Percentiles rank a stretch among this genome's conserved stretches.
phyloP scores from a whole-genome alignment of 2,888 invertebrate species.

The Pycnomerus fuliginosus region DNA sequence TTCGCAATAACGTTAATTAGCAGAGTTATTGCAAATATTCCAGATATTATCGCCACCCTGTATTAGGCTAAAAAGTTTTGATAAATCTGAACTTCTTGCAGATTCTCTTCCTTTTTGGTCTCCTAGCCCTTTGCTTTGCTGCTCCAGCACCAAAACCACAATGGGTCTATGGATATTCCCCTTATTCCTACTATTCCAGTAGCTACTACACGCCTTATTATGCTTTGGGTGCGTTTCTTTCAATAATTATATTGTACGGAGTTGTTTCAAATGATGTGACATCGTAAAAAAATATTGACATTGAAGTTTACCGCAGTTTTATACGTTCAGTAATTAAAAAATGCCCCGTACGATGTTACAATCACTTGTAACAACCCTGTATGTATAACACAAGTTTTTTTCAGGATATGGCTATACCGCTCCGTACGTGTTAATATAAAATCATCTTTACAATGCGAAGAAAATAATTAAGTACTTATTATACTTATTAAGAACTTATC shows the following conservation, averaged over 20 bases:
- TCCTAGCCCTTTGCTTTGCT: conserved; percentile 1
- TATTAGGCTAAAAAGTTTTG: too few relatives aligned
- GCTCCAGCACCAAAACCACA: conserved; percentile 11
- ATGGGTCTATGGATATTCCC: conserved; percentile 11
- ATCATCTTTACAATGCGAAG: too few relatives aligned
- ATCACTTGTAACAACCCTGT: too few relatives aligned
- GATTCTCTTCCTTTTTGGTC: conserved; percentile 2
- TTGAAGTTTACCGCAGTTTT: too few relatives aligned
- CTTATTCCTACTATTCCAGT: conserved; percentile 12
- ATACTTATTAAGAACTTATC: too few relatives aligned
- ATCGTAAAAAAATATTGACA: too few relatives aligned
- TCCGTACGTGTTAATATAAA: conserved; percentile 13
- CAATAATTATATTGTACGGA: background rate
- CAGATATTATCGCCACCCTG: too few relatives aligned
- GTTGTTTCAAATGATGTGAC: background rate
- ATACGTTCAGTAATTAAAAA: too few relatives aligned
- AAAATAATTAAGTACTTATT: too few relatives aligned
- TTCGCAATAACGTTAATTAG: too few relatives aligned
- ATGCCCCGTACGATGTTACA: background rate
- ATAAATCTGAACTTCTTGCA: conserved; percentile 1
- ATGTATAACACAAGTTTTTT: too few relatives aligned
- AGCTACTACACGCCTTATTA: conserved; percentile 10
- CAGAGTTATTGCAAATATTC: too few relatives aligned
- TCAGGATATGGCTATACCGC: conserved; percentile 10
- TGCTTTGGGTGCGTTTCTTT: conserved; percentile 9